Conservation (phyloP, 2,888 invertebrate genomes). For the Eubasilissa splendida region DNA sequence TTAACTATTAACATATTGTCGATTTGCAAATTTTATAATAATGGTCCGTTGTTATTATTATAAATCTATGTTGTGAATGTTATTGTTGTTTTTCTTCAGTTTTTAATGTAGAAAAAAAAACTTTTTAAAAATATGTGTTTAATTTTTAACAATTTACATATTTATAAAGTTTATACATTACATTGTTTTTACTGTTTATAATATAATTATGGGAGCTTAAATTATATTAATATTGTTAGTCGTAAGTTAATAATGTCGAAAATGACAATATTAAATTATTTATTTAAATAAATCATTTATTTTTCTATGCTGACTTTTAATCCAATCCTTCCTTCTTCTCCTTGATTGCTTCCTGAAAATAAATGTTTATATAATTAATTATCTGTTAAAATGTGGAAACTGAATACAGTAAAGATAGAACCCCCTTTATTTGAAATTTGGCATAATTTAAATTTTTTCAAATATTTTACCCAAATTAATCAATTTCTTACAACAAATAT, state of each 20-base stretch:
- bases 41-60: neutral
- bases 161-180: slow-evolving; percentile 8
- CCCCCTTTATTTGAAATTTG: too few species aligned
- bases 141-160: slow-evolving; percentile 15
- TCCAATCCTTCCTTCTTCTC: slow-evolving; percentile 91
- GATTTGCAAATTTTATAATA: too few species aligned
- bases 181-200: slow-evolving; percentile 30
- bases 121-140: slow-evolving; percentile 7
- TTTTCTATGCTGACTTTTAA: slow-evolving; percentile 65
- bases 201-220: neutral
- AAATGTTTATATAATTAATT: slow-evolving; percentile 33
- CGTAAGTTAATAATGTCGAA: slow-evolving; percentile 10
- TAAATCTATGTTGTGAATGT: neutral
- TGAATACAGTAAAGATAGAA: too few species aligned
- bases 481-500: too few species aligned
- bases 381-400: too few species aligned
- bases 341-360: slow-evolving; percentile 87
- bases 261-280: slow-evolving; percentile 25
- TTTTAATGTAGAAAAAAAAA: neutral
- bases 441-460: too few species aligned
- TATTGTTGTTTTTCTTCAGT: neutral
- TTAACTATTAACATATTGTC: neutral
- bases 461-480: too few species aligned
- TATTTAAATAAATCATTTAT: slow-evolving; percentile 46
- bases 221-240: neutral